Conservation (phyloP, 1,140 invertebrate species). For the Caligus rogercresseyi region DNA sequence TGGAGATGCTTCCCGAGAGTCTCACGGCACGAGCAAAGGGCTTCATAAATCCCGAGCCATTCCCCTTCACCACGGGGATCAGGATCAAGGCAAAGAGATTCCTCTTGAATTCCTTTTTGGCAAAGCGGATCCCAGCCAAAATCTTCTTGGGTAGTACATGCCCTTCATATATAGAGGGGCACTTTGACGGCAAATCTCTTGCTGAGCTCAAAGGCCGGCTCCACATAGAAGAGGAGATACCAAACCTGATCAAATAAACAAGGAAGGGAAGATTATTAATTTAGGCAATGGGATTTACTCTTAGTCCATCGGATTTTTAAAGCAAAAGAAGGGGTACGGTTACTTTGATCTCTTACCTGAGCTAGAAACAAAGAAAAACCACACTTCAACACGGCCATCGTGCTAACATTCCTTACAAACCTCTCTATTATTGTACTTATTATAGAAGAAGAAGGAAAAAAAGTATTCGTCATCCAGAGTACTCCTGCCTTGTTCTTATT, state of each 20-base stretch:
- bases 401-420: no score
- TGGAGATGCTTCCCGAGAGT: neutral
- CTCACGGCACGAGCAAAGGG: slow-evolving; percentile 3
- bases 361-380: no score
- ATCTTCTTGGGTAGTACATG: slow-evolving; percentile 17
- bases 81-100: slow-evolving; percentile 1
- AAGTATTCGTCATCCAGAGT: no score
- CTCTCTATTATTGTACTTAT: no score
- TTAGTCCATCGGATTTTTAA: no score
- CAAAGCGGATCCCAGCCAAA: neutral
- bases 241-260: slow-evolving; percentile 1
- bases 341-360: no score
- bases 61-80: slow-evolving; percentile 1
- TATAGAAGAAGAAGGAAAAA: no score
- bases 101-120: slow-evolving; percentile 7
- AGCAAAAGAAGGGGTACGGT: no score
- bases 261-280: no score
- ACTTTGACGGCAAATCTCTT: slow-evolving; percentile 3
- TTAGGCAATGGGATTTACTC: no score
- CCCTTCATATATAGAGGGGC: slow-evolving; percentile 9
- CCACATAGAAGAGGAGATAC: slow-evolving; percentile 13
- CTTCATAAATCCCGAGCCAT: slow-evolving; percentile 12
- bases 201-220: neutral
- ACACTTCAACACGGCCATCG: no score
- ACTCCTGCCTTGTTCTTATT: no score